phyloP scores from a whole-genome alignment of 2,888 invertebrate genomes.

The Drosophila sordidula region DNA sequence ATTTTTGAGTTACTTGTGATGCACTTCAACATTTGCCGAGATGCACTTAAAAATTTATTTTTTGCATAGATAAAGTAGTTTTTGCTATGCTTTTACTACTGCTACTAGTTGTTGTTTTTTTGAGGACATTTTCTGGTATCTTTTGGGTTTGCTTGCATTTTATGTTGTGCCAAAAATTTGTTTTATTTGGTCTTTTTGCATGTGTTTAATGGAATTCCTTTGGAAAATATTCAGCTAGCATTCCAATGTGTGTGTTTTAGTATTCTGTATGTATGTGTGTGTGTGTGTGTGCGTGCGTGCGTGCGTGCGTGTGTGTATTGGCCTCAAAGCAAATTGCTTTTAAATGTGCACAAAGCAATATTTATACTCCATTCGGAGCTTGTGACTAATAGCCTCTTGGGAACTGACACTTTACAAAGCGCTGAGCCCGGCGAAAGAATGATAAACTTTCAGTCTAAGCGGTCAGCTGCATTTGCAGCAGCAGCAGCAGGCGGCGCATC shows the following conservation, averaged over 20 bases:
- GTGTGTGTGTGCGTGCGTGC: conserved; percentile 6
- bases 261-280: conserved; percentile 7
- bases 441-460: conserved; percentile 15
- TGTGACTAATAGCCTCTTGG: conserved; percentile 66
- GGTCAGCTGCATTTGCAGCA: conserved; percentile 16
- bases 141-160: conserved; percentile 17
- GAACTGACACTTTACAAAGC: conserved; percentile 60
- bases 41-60: conserved; percentile 46
- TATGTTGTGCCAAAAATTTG: conserved; percentile 39
- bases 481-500: conserved; percentile 7
- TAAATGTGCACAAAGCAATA: conserved; percentile 70
- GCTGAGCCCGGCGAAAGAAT: conserved; percentile 11
- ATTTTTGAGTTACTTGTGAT: conserved; percentile 35
- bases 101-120: conserved; percentile 9
- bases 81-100: neutral
- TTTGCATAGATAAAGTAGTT: conserved; percentile 39
- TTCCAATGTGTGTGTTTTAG: conserved; percentile 18
- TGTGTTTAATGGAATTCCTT: conserved; percentile 63
- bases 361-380: conserved; percentile 50
- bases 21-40: conserved; percentile 34
- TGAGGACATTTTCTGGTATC: neutral
- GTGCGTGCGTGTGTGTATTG: conserved; percentile 12
- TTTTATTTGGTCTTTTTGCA: conserved; percentile 46
- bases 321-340: conserved; percentile 64
- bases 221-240: conserved; percentile 24